Conservation (phyloP, 2,113 vertebrate genomes). For the Poeciliopsis prolifica region DNA sequence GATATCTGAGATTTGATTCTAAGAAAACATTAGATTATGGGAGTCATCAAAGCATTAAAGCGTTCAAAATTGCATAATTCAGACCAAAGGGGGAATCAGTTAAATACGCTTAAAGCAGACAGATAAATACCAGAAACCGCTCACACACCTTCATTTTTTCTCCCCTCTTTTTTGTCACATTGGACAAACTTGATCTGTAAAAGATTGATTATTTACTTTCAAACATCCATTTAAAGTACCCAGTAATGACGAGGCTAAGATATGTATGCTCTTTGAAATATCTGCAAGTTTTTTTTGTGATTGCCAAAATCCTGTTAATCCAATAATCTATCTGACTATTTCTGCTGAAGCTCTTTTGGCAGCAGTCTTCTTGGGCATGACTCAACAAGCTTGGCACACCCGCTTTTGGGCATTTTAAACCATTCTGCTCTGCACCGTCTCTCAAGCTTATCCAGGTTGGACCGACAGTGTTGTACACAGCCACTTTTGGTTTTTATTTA, state of each 20-base stretch:
- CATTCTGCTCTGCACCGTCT: neutral
- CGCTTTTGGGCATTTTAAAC: neutral
- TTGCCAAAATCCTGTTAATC: neutral
- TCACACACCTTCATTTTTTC: neutral
- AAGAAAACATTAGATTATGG: conserved; percentile 2
- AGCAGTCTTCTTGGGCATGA: neutral
- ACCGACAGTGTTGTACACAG: neutral
- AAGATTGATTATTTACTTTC: neutral
- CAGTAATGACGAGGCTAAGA: neutral
- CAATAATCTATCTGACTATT: neutral
- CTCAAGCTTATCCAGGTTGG: neutral
- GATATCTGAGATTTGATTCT: conserved; percentile 20
- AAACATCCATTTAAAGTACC: neutral
- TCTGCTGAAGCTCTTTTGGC: neutral
- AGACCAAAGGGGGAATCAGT: neutral
- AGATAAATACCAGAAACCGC: neutral
- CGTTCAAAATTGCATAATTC: conserved; percentile 1
- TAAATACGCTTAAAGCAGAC: neutral
- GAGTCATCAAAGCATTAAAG: conserved; percentile 18
- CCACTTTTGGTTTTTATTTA: neutral
- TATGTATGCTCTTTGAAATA: neutral
- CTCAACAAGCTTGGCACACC: neutral
- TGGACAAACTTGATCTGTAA: neutral
- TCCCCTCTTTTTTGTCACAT: neutral
- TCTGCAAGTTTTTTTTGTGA: neutral